Evolutionary conservation across 1,140 invertebrate species (phyloP), one percentile per base, ranked within the genome.

Genomic region (Scylla paramamosain): DNA sequence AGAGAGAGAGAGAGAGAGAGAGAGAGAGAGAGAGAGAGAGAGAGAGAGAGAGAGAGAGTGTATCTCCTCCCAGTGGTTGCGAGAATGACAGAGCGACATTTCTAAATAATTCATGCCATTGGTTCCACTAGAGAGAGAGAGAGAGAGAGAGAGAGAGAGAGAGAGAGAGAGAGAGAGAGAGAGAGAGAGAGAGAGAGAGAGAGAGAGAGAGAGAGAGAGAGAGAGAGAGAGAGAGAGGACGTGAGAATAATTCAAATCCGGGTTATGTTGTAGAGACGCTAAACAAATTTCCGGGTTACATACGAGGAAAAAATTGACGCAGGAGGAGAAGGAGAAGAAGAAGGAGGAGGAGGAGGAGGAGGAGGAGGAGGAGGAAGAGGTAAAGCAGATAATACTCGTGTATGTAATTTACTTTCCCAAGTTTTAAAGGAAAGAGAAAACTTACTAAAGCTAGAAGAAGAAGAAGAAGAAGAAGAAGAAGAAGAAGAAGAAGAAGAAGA

Each of bases 141-240:
- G 39, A 31, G n/a, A 83, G 29, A 28, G 82, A 31, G 29, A 83
- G 82, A 83, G 82, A 83, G 82, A 83, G 39, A 39, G 39, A 39
- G 39, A 39, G 39, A 39, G 39, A 39, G 39, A 39, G 39, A 39
- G 82, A 83, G 82, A 83, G 82, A 83, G 82, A 83, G 82, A 83
- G 82, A 83, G 82, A 83, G 82, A 83, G 82, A 83, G 82, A 83
- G 82, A 83, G 82, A 83, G 82, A 83, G 82, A 83, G 82, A 83
- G 82, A 83, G 82, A 83, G 82, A 83, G 82, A 83, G 82, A 83
- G 82, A 83, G 82, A 83, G 82, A 83, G 82, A 83, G 82, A 83
- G 82, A 83, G 82, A 83, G 12, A n/a, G 20, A 25, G 20, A 83
- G 25, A 83, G 39, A 39, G 39, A 39, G 39, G 39, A 39, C 39